A percentile compares a stretch with the other conserved stretches of the same genome.
Evolutionary conservation across 37 sponge, comb jelly and placozoan genomes (phyloP).

Genomic region (Cliona cf. orientalis): DNA sequence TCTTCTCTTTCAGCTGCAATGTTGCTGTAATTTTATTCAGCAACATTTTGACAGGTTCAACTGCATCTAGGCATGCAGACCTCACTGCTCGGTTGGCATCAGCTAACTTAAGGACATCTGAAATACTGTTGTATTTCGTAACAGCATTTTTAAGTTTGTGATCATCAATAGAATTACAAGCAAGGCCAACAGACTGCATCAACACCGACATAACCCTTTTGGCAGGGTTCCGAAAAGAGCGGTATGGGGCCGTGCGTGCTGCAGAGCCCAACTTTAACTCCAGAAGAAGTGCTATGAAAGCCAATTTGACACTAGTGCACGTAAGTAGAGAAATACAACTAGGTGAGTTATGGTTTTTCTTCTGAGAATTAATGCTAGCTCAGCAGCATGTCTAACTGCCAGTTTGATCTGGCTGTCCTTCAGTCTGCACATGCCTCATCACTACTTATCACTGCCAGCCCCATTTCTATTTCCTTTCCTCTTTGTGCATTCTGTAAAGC

Average conservation of each 20-base stretch:
- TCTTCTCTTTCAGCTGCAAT: slow-evolving; percentile 33
- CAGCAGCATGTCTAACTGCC: slow-evolving; percentile 51
- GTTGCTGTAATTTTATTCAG: background rate
- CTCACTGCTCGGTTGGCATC: background rate
- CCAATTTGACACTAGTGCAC: slow-evolving; percentile 23
- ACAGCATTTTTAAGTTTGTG: slow-evolving; percentile 24
- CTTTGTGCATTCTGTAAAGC: too few species aligned
- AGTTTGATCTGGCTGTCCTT: too few species aligned
- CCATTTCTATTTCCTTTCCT: too few species aligned
- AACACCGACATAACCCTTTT: slow-evolving; percentile 41
- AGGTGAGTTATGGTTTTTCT: background rate
- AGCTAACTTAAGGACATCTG: background rate
- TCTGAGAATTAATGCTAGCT: background rate
- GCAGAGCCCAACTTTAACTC: slow-evolving; percentile 56
- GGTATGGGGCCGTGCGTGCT: slow-evolving; percentile 35
- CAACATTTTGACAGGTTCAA: slow-evolving; percentile 1
- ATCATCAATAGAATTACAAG: slow-evolving; percentile 9
- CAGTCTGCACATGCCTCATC: too few species aligned
- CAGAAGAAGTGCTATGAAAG: slow-evolving; percentile 41
- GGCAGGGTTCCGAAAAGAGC: slow-evolving; percentile 44
- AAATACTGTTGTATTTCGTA: slow-evolving; percentile 15
- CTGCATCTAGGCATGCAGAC: background rate
- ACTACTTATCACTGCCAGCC: too few species aligned
- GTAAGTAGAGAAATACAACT: slow-evolving; percentile 16
- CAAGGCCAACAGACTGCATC: slow-evolving; percentile 57